Conservation (phyloP, 2,888 invertebrate genomes). For the Zeuzera pyrina region DNA sequence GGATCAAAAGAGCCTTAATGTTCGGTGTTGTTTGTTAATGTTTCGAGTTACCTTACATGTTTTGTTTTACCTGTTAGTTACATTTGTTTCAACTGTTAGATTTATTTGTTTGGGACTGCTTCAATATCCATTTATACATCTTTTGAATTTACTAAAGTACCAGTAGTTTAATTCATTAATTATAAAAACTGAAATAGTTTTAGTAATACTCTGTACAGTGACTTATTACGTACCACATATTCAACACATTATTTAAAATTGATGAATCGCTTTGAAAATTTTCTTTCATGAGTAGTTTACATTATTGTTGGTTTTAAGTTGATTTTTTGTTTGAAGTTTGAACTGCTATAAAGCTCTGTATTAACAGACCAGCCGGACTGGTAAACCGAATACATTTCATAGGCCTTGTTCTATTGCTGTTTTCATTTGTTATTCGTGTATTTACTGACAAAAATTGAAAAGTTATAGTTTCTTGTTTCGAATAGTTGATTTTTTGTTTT, state of each 20-base stretch:
- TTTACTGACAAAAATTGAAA: slow-evolving; percentile 6
- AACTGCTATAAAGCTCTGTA: slow-evolving; percentile 1
- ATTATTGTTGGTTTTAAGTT: slow-evolving; percentile 17
- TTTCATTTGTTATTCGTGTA: slow-evolving; percentile 6
- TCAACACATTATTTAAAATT: too few relatives aligned
- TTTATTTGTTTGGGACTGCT: slow-evolving; percentile 11
- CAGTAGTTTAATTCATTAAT: too few relatives aligned
- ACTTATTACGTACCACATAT: too few relatives aligned
- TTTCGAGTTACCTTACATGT: slow-evolving; percentile 7
- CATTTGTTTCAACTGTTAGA: slow-evolving; percentile 19
- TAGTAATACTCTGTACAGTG: too few relatives aligned
- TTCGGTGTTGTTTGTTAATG: slow-evolving; percentile 53
- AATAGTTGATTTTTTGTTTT: slow-evolving; percentile 22
- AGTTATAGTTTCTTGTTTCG: slow-evolving; percentile 12
- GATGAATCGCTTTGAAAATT: too few relatives aligned
- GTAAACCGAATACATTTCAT: slow-evolving; percentile 3
- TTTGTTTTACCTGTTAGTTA: slow-evolving; percentile 10
- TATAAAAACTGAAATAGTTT: too few relatives aligned
- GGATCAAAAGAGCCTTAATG: slow-evolving; percentile 54
- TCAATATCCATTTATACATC: slow-evolving; percentile 11
- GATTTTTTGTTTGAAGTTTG: slow-evolving; percentile 10
- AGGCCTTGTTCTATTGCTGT: slow-evolving; percentile 18
- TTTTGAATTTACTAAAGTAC: too few relatives aligned
- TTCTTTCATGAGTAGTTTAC: too few relatives aligned
- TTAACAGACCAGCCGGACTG: slow-evolving; percentile 16